Base-by-base conservation (phyloP, 2,888 invertebrate genomes). In the Ormyrus labotus region DNA sequence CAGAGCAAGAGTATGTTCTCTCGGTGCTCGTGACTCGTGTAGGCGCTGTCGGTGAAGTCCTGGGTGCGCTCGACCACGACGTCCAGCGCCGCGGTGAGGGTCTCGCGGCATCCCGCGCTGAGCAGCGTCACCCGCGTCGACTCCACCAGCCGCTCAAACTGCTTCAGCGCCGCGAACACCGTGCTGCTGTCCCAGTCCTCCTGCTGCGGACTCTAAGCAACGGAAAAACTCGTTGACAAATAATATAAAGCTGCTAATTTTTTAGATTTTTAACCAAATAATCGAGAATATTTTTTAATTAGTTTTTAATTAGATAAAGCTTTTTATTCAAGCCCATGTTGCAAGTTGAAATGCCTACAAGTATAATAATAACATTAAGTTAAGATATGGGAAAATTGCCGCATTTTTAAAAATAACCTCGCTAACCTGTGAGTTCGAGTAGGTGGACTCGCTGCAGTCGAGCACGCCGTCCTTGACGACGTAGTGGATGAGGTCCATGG, bases 31-130 rank as follows among this genome's bases (percentile, higher is more conserved):
- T 99, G 98, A 85, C 96, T 96, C 83, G 99, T 99, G 92, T 99
- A 99, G 84, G 99, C 98, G 84, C 99, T 99, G 92, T 99, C 99
- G 73, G 99, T 99, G 92, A 99, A 99, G 92, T 99, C 99, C 92
- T 97, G 97, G 83, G 98, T 98, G 89, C 98, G 95, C 92, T 99
- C 99, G 83, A 98, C 94, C 81, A 98, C 95, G 83, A 96, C 95
- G 87, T 99, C 97, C 88, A 99, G 93, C 81, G 98, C 96, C 85
- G 95, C 92, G 48, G 96, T 94, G 74, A 99, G 93, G 83, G 97
- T 95, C 87, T 98, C 96, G 87, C 97, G 92, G 90, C 89, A 89
- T 13, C 92, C 92, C 51, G 93, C 92, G 34, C 94, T 93, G 82
- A 95, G 92, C 84, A 95, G 93, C 5, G 97, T 96, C 90, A 97